A percentile compares a stretch with the other conserved stretches of the same genome.
These are phyloP conservation scores for Pteronura brasiliensis DNA, from an alignment of 2,113 vertebrate genomes.

Conservation along the genomic window DNA sequence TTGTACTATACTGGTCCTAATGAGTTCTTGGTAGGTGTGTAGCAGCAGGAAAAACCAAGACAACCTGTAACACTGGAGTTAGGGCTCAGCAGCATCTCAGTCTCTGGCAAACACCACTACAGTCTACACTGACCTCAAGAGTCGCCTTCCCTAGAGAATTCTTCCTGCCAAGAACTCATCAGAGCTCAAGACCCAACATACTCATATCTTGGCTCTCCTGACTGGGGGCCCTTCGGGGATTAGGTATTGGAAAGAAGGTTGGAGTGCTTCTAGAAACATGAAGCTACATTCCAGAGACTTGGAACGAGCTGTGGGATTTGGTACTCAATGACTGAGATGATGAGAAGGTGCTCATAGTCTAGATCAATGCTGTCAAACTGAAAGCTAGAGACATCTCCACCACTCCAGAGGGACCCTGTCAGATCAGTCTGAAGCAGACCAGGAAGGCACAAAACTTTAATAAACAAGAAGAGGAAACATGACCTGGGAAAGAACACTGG, in stretches of 20 bases:
- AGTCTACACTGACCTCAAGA: not conserved
- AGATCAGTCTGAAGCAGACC: not conserved
- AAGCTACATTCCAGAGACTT: not conserved
- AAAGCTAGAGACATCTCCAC: not conserved
- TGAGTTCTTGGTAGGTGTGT: slow-evolving; percentile 32
- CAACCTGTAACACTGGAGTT: not conserved
- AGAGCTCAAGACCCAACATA: not conserved
- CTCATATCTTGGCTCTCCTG: not conserved
- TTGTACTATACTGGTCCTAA: slow-evolving; percentile 26
- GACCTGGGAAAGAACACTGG: not conserved
- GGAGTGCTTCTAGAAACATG: not conserved
- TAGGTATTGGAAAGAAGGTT: not conserved
- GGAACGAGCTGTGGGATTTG: not conserved
- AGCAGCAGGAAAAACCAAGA: slow-evolving; percentile 46
- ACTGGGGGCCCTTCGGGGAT: not conserved
- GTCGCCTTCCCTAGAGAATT: slow-evolving; percentile 52
- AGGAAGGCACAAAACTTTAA: not conserved
- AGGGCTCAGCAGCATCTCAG: slow-evolving; percentile 56
- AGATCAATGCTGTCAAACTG: not conserved
- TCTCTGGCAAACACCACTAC: not conserved
- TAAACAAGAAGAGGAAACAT: not conserved
- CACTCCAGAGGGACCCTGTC: not conserved
- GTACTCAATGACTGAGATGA: not conserved
- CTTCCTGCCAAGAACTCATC: slow-evolving; percentile 63
- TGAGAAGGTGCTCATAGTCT: not conserved